Conservation (phyloP, 2,888 invertebrate genomes). For the Glaucopsyche alexis region DNA sequence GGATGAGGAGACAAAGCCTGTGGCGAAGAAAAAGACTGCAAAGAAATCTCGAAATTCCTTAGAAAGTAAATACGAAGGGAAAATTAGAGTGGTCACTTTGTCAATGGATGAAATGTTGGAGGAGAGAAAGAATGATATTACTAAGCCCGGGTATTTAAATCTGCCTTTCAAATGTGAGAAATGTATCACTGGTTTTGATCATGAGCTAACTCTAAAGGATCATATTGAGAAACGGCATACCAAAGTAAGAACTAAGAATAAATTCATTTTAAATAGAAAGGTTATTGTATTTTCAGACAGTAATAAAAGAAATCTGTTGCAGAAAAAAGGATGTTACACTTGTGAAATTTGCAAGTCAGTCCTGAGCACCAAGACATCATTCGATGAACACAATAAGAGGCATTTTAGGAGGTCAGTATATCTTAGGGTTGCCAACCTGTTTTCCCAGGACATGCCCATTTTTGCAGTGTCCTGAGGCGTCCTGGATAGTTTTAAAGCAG, state of each 20-base stretch:
- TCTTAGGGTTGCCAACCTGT: too few relatives aligned
- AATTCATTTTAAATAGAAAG: neutral
- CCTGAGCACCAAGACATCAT: slow-evolving; percentile 50
- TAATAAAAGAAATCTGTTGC: slow-evolving; percentile 39
- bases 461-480: too few relatives aligned
- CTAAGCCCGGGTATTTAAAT: slow-evolving; percentile 52
- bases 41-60: slow-evolving; percentile 21
- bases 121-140: slow-evolving; percentile 51
- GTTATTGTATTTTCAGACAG: neutral
- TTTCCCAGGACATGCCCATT: too few relatives aligned
- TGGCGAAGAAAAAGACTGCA: slow-evolving; percentile 34
- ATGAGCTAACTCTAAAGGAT: slow-evolving; percentile 52
- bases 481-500: too few relatives aligned
- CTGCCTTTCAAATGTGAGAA: slow-evolving; percentile 59
- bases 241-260: slow-evolving; percentile 45
- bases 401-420: slow-evolving; percentile 55
- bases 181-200: slow-evolving; percentile 62
- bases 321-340: slow-evolving; percentile 49
- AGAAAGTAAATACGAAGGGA: slow-evolving; percentile 49
- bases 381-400: slow-evolving; percentile 56
- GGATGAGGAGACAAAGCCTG: slow-evolving; percentile 42
- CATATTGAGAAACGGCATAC: slow-evolving; percentile 58
- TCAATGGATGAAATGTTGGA: slow-evolving; percentile 49
- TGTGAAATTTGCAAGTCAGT: slow-evolving; percentile 62
- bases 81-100: slow-evolving; percentile 50